Evolutionary conservation across 1,140 invertebrate genomes (phyloP).

Genomic region (Drosophila yakuba): DNA sequence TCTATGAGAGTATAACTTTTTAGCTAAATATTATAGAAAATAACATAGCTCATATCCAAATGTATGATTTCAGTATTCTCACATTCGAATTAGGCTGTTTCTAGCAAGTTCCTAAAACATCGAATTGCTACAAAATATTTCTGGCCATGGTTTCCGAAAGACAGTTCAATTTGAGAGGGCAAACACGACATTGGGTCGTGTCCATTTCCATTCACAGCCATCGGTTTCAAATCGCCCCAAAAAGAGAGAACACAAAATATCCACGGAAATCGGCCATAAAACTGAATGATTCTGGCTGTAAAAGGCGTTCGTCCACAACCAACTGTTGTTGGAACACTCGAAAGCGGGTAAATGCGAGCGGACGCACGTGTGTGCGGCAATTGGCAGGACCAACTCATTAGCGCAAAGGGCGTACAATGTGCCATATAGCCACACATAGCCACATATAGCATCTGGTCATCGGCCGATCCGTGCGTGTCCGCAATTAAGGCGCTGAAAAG

Average conservation of each 20-base stretch:
- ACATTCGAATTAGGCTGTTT: too few species aligned
- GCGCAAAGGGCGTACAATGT: conserved; percentile 41
- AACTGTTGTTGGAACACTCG: conserved; percentile 34
- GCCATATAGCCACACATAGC: conserved; percentile 3
- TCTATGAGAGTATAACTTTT: too few species aligned
- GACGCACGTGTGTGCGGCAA: conserved; percentile 29
- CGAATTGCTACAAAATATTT: not conserved
- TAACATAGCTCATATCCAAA: too few species aligned
- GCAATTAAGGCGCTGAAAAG: conserved; percentile 45
- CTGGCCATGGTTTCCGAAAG: not conserved
- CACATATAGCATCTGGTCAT: conserved; percentile 38
- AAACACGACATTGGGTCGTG: not conserved
- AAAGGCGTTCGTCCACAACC: conserved; percentile 31
- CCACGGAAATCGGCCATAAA: conserved; percentile 22
- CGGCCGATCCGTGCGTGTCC: conserved; percentile 49
- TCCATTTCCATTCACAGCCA: conserved; percentile 2
- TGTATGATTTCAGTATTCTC: too few species aligned
- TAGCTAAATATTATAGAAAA: too few species aligned
- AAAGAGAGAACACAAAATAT: conserved; percentile 1
- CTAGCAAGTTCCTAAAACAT: not conserved
- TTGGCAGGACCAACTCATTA: conserved; percentile 52
- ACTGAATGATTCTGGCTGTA: conserved; percentile 16
- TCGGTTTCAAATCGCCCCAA: conserved; percentile 2
- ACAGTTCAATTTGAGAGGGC: not conserved
- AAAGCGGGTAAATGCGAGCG: conserved; percentile 29